phyloP scores from a whole-genome alignment of 1,140 invertebrate genomes.

The Drusus annulatus region DNA sequence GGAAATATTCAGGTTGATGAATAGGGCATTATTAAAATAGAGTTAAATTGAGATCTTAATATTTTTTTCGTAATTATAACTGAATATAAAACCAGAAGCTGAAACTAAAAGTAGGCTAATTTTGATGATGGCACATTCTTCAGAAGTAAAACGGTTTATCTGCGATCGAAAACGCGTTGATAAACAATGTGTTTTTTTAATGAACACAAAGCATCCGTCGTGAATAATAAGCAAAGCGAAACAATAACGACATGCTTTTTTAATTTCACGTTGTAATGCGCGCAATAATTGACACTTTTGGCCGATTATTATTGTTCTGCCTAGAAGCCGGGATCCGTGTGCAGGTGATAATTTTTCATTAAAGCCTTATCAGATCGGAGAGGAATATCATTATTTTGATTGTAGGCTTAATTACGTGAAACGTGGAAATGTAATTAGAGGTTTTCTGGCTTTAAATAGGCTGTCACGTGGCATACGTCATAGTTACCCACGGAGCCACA shows the following conservation, averaged over 20 bases:
- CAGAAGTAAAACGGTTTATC: slow-evolving; percentile 10
- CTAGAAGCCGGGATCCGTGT: slow-evolving; percentile 2
- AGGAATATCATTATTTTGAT: slow-evolving; percentile 50
- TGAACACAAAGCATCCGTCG: slow-evolving; percentile 21
- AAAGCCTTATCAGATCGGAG: slow-evolving; percentile 41
- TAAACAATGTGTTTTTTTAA: slow-evolving; percentile 34
- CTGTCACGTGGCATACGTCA: slow-evolving; percentile 30
- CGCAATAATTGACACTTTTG: slow-evolving; percentile 48
- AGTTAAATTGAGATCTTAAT: too few species aligned
- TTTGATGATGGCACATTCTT: not conserved
- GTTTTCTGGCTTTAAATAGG: slow-evolving; percentile 13
- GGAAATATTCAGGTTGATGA: too few species aligned
- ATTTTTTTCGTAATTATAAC: too few species aligned
- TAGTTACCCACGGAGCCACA: too few species aligned
- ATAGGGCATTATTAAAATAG: too few species aligned
- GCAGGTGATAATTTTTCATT: slow-evolving; percentile 50
- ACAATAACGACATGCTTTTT: slow-evolving; percentile 40
- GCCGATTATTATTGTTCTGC: slow-evolving; percentile 29
- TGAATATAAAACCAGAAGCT: too few species aligned
- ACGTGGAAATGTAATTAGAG: slow-evolving; percentile 47
- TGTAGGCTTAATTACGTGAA: slow-evolving; percentile 46
- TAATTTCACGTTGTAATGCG: slow-evolving; percentile 49
- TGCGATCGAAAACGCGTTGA: not conserved
- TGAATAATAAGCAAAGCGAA: slow-evolving; percentile 40
- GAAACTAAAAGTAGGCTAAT: too few species aligned